These are phyloP conservation scores for Drosophila greeni DNA, from an alignment of 2,888 invertebrate genomes.

Conservation along the genomic window DNA sequence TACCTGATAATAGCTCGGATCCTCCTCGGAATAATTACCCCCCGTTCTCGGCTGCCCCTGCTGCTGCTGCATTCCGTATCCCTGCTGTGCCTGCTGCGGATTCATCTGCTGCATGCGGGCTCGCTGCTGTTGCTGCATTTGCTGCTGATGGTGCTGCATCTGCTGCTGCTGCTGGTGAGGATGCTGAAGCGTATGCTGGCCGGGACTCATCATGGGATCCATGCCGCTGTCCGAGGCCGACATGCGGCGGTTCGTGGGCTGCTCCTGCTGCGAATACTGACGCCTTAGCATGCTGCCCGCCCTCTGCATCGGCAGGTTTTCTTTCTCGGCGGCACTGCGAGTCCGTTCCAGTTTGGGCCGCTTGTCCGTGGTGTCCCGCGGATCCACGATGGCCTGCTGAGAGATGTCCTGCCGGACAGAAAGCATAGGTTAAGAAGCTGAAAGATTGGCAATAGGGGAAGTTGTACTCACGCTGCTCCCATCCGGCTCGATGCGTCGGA, in stretches of 20 bases:
- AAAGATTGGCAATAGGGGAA: accelerated
- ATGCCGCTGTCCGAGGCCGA: slow-evolving; percentile 81
- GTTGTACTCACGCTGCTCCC: slow-evolving; percentile 78
- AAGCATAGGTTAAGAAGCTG: background rate
- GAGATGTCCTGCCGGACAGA: slow-evolving; percentile 67
- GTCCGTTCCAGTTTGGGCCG: slow-evolving; percentile 91
- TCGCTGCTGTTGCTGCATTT: slow-evolving; percentile 66
- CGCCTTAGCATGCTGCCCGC: slow-evolving; percentile 87
- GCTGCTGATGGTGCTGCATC: slow-evolving; percentile 67
- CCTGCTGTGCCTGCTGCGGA: slow-evolving; percentile 65
- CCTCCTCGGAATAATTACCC: slow-evolving; percentile 82
- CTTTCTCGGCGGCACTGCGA: slow-evolving; percentile 92
- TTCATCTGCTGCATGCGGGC: slow-evolving; percentile 76
- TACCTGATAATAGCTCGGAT: slow-evolving; percentile 82
- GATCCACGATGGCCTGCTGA: slow-evolving; percentile 80
- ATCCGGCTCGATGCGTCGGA: slow-evolving; percentile 85
- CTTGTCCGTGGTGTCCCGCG: slow-evolving; percentile 83
- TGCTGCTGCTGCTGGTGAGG: slow-evolving; percentile 70
- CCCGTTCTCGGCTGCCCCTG: slow-evolving; percentile 77
- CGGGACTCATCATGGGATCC: slow-evolving; percentile 78
- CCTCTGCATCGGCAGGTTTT: slow-evolving; percentile 88
- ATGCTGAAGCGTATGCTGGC: slow-evolving; percentile 74
- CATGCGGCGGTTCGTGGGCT: slow-evolving; percentile 83
- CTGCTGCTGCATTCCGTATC: slow-evolving; percentile 42
- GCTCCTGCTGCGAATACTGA: slow-evolving; percentile 88